Base-by-base conservation (phyloP, 2,888 invertebrate species). In the Phortica okadai region DNA sequence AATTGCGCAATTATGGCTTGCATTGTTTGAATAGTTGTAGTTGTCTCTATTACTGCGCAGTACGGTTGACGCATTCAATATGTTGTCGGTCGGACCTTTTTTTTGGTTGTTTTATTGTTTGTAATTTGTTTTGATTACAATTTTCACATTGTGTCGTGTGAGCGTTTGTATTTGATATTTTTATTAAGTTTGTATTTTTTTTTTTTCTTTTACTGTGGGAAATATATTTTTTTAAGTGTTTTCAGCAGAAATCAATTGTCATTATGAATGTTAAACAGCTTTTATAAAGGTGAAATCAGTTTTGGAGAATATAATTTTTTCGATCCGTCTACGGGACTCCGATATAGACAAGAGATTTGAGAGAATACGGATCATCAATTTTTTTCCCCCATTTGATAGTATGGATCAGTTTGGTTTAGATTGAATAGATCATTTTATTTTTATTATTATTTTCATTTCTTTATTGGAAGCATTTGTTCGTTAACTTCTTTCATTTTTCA, bases 1-100 rank as follows among this genome's bases (percentile, higher is more conserved):
- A 88, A 89, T 88, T 85, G 84, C 85, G 80, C 90, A 90, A 89
- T 90, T 89, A 90, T 83, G 78, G 78, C 77, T 78, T 83, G 82
- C 82, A 88, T 89, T 90, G 87, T 89, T 88, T 83, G 82, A 80
- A 79, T 80, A 82, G 83, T 78, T 74, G 62, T 82, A 82, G 83
- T 79, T 75, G 21, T 25, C 25, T 21, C 10, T 21, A 56, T 62
- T n/a, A 62, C 7, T 62, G 50, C 14, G 50, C 10, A 4, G 25
- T 21, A 21, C n/a, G 66, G 54, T 16, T 72, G 56, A 85, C 88
- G 83, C 80, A 62, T 75, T 80, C 88, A 89, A 88, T 89, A 89
- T 89, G 89, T 66, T 83, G 76, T 76, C 70, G 76, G 74, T 74
- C 64, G 80, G 82, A 81, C 77, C 64, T 72, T 76, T 44, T 42